Conservation (phyloP, 2,797 vertebrate species). For the Spizella passerina region DNA sequence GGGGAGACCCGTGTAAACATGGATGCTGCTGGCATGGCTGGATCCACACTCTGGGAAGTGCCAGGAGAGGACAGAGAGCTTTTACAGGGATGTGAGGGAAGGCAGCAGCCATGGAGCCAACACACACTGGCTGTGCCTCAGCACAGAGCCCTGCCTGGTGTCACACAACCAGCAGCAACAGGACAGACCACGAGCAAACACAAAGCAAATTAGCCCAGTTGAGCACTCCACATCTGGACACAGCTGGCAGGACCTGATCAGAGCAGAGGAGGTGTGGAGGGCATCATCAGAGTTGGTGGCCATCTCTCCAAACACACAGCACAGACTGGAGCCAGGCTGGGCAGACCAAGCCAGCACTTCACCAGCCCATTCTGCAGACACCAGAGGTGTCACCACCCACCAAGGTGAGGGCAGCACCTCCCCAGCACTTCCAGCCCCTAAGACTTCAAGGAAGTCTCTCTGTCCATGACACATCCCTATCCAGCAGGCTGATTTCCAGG, state of each 20-base stretch:
- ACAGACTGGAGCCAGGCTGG: neutral
- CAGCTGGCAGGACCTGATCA: neutral
- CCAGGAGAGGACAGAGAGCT: neutral
- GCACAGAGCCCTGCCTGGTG: accelerated
- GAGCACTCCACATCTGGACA: neutral
- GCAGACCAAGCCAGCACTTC: neutral
- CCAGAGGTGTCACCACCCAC: neutral
- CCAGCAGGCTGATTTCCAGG: neutral
- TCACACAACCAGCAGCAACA: accelerated
- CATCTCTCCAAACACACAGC: neutral
- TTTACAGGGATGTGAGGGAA: neutral
- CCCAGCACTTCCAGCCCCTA: neutral
- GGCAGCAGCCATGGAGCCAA: neutral
- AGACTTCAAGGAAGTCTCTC: neutral
- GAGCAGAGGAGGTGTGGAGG: neutral
- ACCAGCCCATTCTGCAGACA: neutral
- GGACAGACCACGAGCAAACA: accelerated
- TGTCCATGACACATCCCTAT: accelerated
- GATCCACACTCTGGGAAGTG: neutral
- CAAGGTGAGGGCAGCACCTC: neutral
- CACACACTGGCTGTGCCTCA: neutral
- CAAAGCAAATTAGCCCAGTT: neutral
- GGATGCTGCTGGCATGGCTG: neutral
- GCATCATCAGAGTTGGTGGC: neutral
- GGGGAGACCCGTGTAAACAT: neutral